A percentile compares a stretch with the other conserved stretches of the same genome.
Evolutionary conservation across 2,797 vertebrate genomes (phyloP).

Genomic region (Periophthalmus magnuspinnatus): DNA sequence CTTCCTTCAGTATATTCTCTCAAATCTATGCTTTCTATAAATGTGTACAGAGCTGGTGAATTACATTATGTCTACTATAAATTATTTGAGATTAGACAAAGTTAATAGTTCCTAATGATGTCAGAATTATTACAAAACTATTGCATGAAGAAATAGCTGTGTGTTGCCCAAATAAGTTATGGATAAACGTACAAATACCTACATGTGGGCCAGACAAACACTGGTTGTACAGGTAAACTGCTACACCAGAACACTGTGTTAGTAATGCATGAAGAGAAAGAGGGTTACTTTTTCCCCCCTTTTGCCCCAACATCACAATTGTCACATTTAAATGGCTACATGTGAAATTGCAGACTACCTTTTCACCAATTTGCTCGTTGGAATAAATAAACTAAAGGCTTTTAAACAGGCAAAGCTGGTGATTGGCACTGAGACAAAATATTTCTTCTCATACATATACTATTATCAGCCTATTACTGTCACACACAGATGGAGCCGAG

Average conservation of each 20-base stretch:
- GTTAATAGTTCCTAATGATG: neutral
- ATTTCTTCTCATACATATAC: slow-evolving; percentile 86
- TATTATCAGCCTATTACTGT: slow-evolving; percentile 90
- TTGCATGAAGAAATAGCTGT: neutral
- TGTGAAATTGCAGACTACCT: neutral
- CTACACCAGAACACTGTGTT: neutral
- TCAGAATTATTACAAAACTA: neutral
- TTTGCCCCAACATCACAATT: neutral
- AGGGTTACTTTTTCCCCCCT: neutral
- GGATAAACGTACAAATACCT: neutral
- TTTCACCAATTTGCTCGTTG: neutral
- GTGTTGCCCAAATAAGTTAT: neutral
- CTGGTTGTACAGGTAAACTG: neutral
- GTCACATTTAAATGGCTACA: neutral
- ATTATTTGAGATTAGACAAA: neutral
- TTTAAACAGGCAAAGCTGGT: slow-evolving; percentile 57
- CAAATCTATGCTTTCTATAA: neutral
- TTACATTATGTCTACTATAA: neutral
- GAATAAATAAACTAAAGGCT: slow-evolving; percentile 7
- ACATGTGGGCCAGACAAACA: no score
- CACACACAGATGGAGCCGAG: slow-evolving; percentile 82
- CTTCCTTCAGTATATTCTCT: neutral
- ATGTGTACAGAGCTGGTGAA: neutral
- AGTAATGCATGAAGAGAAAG: neutral
- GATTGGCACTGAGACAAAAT: slow-evolving; percentile 97